Evolutionary conservation across 2,113 vertebrate species (phyloP), one percentile per base, ranked within the genome.

Genomic region (Oriolus oriolus): DNA sequence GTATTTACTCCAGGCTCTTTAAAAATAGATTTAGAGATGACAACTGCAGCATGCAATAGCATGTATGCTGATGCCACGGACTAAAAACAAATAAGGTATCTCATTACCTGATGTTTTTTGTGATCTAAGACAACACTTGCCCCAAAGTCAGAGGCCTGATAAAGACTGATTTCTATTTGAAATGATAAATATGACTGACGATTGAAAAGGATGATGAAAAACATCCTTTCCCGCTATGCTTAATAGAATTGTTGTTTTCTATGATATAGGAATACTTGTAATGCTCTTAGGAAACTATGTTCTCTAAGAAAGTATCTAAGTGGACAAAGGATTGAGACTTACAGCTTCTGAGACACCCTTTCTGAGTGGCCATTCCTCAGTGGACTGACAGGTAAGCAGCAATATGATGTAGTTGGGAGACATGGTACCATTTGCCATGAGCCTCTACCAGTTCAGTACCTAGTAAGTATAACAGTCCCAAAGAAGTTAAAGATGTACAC

Each of bases 1-100:
- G 12, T 77, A 68, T 66, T 95, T 75, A 89, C 31, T 84, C 35
- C 39, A 89, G n/a, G 37, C 26, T 89, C 52, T 71, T 89, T 77
- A 93, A 90, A 93, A 87, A 80, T 11, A 78, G 31, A 94, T 61
- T 52, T 1, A 89, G 37, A 79, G 61, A 87, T 73, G 44, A 27
- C 70, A 92, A 86, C 20, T 26, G 11, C 52, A 90, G 42, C 50
- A 84, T n/a, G 22, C 64, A 54, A 49, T 31, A 77, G 13, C 21
- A 45, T 6, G 2, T 44, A 56, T 70, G 71, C 31, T 80, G 33
- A 63, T 75, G n/a, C 31, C 56, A 71, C 75, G 13, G 26, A 82
- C 30, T 84, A 60, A 59, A 90, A 91, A 53, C 13, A 75, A 83
- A 68, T 18, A 7, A 42, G 53, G 28, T 63, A 68, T 45, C 27